These are phyloP conservation scores for Haliaeetus vocifer DNA, from an alignment of 2,797 vertebrate species.

Conservation along the genomic window DNA sequence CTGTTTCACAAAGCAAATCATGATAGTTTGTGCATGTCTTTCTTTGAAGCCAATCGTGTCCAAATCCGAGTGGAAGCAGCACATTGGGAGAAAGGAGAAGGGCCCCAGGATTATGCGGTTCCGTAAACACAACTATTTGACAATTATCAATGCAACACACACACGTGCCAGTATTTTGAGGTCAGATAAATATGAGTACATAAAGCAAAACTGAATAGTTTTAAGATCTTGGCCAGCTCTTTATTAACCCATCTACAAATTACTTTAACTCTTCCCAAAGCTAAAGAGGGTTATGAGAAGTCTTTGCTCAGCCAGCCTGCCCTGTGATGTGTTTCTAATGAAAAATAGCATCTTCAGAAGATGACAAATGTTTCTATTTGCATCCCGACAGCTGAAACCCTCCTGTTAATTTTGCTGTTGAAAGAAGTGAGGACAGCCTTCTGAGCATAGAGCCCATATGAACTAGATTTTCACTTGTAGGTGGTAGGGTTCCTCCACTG, in stretches of 20 bases:
- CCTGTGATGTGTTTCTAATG: background rate
- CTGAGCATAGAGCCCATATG: background rate
- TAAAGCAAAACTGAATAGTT: background rate
- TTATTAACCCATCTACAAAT: background rate
- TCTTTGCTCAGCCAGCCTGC: background rate
- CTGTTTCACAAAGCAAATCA: background rate
- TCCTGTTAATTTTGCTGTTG: background rate
- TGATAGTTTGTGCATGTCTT: background rate
- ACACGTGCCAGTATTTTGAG: background rate
- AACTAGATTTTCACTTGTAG: background rate
- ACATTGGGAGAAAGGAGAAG: background rate
- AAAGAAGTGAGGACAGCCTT: background rate
- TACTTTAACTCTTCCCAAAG: background rate
- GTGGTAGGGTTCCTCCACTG: background rate
- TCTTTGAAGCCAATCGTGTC: background rate
- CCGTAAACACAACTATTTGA: background rate
- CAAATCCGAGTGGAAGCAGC: background rate
- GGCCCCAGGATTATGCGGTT: background rate
- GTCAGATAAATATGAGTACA: background rate
- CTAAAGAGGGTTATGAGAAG: background rate
- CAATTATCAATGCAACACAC: background rate
- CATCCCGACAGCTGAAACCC: background rate
- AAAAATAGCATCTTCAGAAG: background rate
- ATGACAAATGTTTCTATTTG: background rate
- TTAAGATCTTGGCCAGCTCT: background rate